Conservation (phyloP, 2,888 invertebrate genomes). For the Epistrophe grossulariae region DNA sequence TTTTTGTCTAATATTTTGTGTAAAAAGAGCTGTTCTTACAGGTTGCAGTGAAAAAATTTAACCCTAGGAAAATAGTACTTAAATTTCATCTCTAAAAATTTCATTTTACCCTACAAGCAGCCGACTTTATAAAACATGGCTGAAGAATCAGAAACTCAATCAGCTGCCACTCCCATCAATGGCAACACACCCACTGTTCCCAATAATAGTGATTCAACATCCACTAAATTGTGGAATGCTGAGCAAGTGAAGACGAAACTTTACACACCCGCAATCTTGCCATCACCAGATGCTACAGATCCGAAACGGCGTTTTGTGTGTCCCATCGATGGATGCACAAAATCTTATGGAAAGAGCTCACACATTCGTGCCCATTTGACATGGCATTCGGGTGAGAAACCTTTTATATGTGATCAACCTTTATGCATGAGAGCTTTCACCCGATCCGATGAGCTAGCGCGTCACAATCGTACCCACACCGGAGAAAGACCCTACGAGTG, state of each 20-base stretch:
- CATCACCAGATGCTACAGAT: constrained; percentile 66
- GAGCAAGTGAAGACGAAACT: not conserved
- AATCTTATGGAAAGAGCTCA: constrained; percentile 82
- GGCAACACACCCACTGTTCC: constrained; percentile 58
- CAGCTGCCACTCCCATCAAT: constrained; percentile 66
- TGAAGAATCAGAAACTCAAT: constrained; percentile 29
- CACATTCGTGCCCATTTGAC: constrained; percentile 82
- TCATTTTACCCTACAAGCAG: not conserved
- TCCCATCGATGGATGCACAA: constrained; percentile 81
- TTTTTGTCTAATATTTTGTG: not conserved
- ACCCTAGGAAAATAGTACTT: not conserved
- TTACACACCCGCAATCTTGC: not conserved
- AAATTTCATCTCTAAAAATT: not conserved
- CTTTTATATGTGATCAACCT: constrained; percentile 80
- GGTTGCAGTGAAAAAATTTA: not conserved
- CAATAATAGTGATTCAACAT: constrained; percentile 16
- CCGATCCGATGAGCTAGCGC: constrained; percentile 81
- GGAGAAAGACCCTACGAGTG: constrained; percentile 82
- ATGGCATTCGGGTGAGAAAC: constrained; percentile 83
- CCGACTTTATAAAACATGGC: constrained; percentile 28
- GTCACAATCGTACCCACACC: constrained; percentile 81
- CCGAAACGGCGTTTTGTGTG: constrained; percentile 81
- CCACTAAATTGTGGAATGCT: not conserved
- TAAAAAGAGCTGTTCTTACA: not conserved
- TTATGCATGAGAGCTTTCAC: constrained; percentile 82